phyloP scores from a whole-genome alignment of 2,113 vertebrate genomes.

The Speoplatyrhinus poulsoni region DNA sequence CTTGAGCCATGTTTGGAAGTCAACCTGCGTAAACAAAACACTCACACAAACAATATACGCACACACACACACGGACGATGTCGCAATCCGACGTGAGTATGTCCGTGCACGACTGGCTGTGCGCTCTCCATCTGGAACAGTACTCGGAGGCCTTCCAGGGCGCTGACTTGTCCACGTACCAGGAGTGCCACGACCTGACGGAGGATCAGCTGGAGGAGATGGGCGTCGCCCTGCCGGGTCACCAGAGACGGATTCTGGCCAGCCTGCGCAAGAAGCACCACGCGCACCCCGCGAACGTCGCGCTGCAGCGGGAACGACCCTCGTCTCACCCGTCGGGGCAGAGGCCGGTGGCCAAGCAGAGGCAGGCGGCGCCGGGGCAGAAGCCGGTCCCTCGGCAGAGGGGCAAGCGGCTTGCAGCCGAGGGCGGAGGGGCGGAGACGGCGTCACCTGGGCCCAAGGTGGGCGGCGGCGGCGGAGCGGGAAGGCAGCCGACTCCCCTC shows the following conservation, averaged over 20 bases:
- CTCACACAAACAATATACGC: background rate
- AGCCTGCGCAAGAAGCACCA: slow-evolving; percentile 78
- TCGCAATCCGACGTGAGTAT: slow-evolving; percentile 61
- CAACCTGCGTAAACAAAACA: too few relatives aligned
- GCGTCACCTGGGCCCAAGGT: slow-evolving; percentile 18
- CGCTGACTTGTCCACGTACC: slow-evolving; percentile 64
- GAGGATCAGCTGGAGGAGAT: slow-evolving; percentile 75
- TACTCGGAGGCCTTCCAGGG: slow-evolving; percentile 79
- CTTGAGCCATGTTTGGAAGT: slow-evolving; percentile 37
- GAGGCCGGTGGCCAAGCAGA: slow-evolving; percentile 14
- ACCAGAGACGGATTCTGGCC: slow-evolving; percentile 86
- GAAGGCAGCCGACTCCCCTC: background rate
- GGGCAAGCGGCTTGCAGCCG: background rate
- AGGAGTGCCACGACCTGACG: slow-evolving; percentile 78
- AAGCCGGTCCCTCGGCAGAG: slow-evolving; percentile 78
- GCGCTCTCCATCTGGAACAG: slow-evolving; percentile 84
- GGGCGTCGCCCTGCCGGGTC: slow-evolving; percentile 84
- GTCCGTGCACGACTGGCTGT: slow-evolving; percentile 81
- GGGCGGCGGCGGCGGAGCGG: background rate
- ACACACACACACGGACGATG: slow-evolving; percentile 41
- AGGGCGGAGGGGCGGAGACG: background rate
- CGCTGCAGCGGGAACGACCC: slow-evolving; percentile 16
- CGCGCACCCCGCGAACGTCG: background rate
- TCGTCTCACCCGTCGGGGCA: slow-evolving; percentile 16
- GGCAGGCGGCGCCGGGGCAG: slow-evolving; percentile 22